phyloP scores from a whole-genome alignment of 2,797 vertebrate genomes.

The Parambassis ranga region DNA sequence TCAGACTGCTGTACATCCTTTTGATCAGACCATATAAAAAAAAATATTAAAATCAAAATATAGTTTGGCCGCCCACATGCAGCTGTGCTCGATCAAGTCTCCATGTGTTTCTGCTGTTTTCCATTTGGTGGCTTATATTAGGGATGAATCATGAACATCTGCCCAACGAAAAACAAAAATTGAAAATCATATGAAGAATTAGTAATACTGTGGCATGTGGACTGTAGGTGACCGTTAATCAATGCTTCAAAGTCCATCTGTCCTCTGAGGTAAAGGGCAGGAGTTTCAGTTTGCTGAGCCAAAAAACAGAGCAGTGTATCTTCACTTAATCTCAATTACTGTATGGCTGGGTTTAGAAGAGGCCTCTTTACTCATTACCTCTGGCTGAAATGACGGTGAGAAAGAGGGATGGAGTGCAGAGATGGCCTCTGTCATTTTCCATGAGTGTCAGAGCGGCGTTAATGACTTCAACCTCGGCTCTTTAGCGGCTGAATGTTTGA shows the following conservation, averaged over 20 bases:
- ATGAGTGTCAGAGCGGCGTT: slow-evolving; percentile 6
- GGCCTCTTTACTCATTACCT: slow-evolving; percentile 6
- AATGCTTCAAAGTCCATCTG: slow-evolving; percentile 7
- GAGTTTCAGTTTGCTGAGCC: not conserved
- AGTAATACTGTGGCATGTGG: not conserved
- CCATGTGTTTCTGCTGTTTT: not conserved
- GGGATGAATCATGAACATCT: slow-evolving; percentile 12
- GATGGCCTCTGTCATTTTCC: slow-evolving; percentile 17
- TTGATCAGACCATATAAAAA: not conserved
- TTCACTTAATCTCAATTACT: slow-evolving; percentile 21
- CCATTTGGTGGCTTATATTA: not conserved
- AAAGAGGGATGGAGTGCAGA: not conserved
- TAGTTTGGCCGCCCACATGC: not conserved
- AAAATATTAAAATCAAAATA: no score
- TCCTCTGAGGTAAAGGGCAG: not conserved
- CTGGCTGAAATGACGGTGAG: slow-evolving; percentile 1
- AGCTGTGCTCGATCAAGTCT: slow-evolving; percentile 4
- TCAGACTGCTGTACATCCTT: no score
- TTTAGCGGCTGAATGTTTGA: slow-evolving; percentile 39
- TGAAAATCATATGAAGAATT: not conserved
- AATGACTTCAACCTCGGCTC: slow-evolving; percentile 38
- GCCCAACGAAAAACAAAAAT: not conserved
- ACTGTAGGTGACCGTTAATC: not conserved
- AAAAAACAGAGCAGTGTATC: slow-evolving; percentile 10
- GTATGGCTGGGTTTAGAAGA: not conserved